Evolutionary conservation across 2,113 vertebrate species (phyloP).

Genomic region (Myrmecobius fasciatus): DNA sequence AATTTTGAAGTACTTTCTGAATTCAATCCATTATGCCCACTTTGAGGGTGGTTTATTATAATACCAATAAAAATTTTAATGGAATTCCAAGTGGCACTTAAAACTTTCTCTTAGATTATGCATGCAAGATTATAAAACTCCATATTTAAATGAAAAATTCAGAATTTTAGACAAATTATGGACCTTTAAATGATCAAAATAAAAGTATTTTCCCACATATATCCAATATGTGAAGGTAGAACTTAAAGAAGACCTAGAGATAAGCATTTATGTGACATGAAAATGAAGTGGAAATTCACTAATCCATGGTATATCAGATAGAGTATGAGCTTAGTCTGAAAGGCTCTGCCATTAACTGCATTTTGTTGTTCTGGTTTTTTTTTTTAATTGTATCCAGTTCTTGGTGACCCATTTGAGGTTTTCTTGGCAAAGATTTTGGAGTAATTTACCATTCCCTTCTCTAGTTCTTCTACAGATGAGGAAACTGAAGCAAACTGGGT

Average conservation of each 20-base stretch:
- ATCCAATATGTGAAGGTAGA: not conserved
- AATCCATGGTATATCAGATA: not conserved
- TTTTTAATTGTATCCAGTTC: no score
- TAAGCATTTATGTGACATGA: not conserved
- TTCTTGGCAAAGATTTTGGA: no score
- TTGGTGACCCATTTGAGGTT: no score
- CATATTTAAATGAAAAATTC: not conserved
- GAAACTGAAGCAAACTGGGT: no score
- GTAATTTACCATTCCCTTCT: no score
- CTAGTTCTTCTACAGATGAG: no score
- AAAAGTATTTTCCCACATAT: not conserved
- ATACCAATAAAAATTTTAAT: not conserved
- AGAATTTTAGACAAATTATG: not conserved
- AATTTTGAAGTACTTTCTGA: not conserved
- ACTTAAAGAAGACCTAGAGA: not conserved
- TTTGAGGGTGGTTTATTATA: not conserved
- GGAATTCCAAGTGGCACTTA: not conserved
- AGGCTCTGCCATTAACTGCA: not conserved
- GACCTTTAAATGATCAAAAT: not conserved
- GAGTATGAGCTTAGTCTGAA: not conserved
- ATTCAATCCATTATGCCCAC: not conserved
- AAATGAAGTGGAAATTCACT: not conserved
- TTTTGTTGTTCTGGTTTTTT: not conserved
- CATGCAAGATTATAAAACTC: not conserved
- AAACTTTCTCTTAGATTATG: not conserved